Conservation (phyloP, 1,140 invertebrate genomes). For the Glomeris maerens region DNA sequence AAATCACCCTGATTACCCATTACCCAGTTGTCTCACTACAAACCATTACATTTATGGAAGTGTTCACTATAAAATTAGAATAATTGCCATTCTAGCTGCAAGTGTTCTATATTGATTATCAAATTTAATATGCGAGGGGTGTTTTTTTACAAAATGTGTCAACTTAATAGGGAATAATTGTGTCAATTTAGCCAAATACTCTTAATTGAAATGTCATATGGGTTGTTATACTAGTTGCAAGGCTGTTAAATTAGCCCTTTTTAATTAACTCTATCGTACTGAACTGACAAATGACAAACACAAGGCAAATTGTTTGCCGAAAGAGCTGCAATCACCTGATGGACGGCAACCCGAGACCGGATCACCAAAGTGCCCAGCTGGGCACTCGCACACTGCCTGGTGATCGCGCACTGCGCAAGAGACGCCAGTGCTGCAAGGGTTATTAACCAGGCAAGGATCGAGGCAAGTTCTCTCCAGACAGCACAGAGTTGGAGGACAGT, state of each 20-base stretch:
- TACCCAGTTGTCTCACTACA: neutral
- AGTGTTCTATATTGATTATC: neutral
- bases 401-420: constrained; percentile 44
- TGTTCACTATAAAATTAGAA: neutral
- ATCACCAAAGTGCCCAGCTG: constrained; percentile 62
- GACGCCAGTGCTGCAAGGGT: constrained; percentile 72
- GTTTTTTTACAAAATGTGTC: too few relatives aligned
- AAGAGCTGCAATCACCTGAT: neutral
- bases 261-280: too few relatives aligned
- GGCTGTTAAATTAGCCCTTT: too few relatives aligned
- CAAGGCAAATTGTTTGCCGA: neutral
- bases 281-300: neutral
- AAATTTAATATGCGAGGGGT: too few relatives aligned
- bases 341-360: constrained; percentile 2
- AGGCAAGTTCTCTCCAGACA: constrained; percentile 72
- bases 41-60: neutral
- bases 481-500: constrained; percentile 76
- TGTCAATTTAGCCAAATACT: neutral
- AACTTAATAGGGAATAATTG: neutral
- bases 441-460: constrained; percentile 72
- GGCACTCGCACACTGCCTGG: constrained; percentile 51
- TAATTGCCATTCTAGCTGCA: too few relatives aligned
- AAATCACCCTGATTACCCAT: neutral
- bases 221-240: neutral
- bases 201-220: neutral